Evolutionary conservation across 2,888 invertebrate species (phyloP), one percentile per base, ranked within the genome.

Genomic region (Zelleria hepariella): DNA sequence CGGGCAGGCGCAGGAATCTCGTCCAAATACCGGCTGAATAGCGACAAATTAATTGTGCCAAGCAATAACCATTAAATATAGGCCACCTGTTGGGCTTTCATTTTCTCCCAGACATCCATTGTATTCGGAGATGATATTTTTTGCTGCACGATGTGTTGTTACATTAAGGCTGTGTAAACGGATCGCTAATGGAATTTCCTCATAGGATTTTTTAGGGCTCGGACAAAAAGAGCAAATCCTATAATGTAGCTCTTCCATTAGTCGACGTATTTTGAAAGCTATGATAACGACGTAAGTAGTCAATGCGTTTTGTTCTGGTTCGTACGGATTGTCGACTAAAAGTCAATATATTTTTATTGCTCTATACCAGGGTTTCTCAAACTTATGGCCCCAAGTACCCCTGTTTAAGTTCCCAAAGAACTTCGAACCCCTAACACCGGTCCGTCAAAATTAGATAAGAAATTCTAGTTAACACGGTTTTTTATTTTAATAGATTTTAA

Each of bases 61-160:
- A 72, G 72, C 72, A 74, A 74, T 78, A 74, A 77, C 74, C 73
- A 73, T 78, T 78, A 78, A 78, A 81, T 78, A 81, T 81, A 65
- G 70, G 72, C 78, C 74, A 80, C 81, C 78, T 83, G 82, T 84
- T 56, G 56, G 42, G 5, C 47, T 21, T 21, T 26, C 53, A 42
- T 56, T 56, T 42, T 56, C 56, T 42, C 24, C 15, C 20, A 56
- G 25, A 32, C 18, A 18, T 20, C 21, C 21, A 47, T 56, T 56
- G 23, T 56, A 24, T 56, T 56, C 21, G 18, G n/a, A 32, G 5
- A 56, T n/a, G 21, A 56, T 26, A 18, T n/a, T 56, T 56, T 54
- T 54, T 18, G 18, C 26, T 54, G 24, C 26, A 54, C 15, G 54
- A 26, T 25, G 26, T 54, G 24, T 54, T 26, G 24, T 26, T 25